Evolutionary conservation across 2,797 vertebrate genomes (phyloP), one percentile per base, ranked within the genome.

Genomic region (Acanthiza pusilla): DNA sequence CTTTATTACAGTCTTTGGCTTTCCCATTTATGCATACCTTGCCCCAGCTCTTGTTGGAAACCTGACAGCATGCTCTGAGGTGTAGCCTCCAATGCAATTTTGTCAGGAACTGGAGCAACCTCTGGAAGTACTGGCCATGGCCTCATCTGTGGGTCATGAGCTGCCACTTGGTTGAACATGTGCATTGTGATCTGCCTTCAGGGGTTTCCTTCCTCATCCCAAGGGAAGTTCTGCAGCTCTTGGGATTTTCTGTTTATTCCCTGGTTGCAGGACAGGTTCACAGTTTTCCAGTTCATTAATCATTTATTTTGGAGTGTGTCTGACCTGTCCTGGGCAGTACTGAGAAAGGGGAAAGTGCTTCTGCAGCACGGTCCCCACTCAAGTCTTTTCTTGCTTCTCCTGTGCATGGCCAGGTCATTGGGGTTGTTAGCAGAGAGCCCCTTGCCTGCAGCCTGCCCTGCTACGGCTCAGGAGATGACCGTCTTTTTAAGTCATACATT

Each of bases 1-100:
- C n/a, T 12, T 78, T 83, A 16, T 78, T 85, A 51, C n/a, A 89
- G 61, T 13, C 88, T n/a, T 54, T 78, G 70, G 20, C 83, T 95
- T 94, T 88, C 61, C 38, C 48, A 53, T 89, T 74, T 82, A 45
- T 50, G 20, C 27, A 67, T 60, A 53, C 27, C 11, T 82, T 91
- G 18, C 30, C 61, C 26, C 26, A 79, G 36, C n/a, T 47, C 50
- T 34, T 80, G 32, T 26, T 82, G 75, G 72, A 85, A 91, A 48
- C 50, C 13, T 91, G 68, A 25, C n/a, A 65, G 42, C 30, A 4
- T 20, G 16, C 50, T 50, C 45, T 43, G 54, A 58, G 25, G 25
- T 9, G 16, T n/a, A 45, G 40, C 57, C 60, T 74, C 36, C 45
- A 67, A 11, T 1, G 1, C 0, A 1, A 23, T 68, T 82, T 82